Evolutionary conservation across 2,888 invertebrate species (phyloP).

Genomic region (Zelleria hepariella): DNA sequence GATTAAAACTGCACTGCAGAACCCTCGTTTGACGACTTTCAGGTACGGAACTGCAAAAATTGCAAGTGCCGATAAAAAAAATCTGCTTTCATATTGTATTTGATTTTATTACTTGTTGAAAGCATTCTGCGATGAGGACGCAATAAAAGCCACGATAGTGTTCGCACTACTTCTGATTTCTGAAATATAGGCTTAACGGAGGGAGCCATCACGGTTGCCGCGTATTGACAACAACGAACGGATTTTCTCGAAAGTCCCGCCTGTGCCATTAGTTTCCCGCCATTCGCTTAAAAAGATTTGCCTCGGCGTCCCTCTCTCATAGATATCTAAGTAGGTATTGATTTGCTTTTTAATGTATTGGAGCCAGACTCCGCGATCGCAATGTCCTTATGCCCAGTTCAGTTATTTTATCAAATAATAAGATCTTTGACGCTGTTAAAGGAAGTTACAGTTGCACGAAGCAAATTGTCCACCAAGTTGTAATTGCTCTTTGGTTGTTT

Average conservation of each 20-base stretch:
- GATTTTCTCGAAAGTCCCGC: slow-evolving; percentile 69
- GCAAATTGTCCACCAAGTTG: too few relatives aligned
- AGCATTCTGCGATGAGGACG: slow-evolving; percentile 38
- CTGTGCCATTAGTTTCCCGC: slow-evolving; percentile 71
- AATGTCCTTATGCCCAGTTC: too few relatives aligned
- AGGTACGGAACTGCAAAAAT: not conserved
- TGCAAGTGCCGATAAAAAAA: not conserved
- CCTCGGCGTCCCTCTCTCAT: slow-evolving; percentile 22
- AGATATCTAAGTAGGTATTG: not conserved
- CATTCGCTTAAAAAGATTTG: slow-evolving; percentile 70
- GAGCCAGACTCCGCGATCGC: too few relatives aligned
- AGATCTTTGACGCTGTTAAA: too few relatives aligned
- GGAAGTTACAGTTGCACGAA: too few relatives aligned
- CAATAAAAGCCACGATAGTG: slow-evolving; percentile 65
- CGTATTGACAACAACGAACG: slow-evolving; percentile 72
- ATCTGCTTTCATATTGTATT: slow-evolving; percentile 9
- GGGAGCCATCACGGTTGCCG: slow-evolving; percentile 65
- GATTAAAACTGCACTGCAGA: too few relatives aligned
- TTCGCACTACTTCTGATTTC: slow-evolving; percentile 52
- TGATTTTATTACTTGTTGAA: slow-evolving; percentile 38
- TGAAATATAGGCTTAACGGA: slow-evolving; percentile 68
- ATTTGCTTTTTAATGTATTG: not conserved
- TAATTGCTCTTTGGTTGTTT: too few relatives aligned
- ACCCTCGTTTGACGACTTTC: too few relatives aligned
- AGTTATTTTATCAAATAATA: too few relatives aligned